Evolutionary conservation across 1,140 invertebrate species (phyloP).

Genomic region (Drosophila simulans): DNA sequence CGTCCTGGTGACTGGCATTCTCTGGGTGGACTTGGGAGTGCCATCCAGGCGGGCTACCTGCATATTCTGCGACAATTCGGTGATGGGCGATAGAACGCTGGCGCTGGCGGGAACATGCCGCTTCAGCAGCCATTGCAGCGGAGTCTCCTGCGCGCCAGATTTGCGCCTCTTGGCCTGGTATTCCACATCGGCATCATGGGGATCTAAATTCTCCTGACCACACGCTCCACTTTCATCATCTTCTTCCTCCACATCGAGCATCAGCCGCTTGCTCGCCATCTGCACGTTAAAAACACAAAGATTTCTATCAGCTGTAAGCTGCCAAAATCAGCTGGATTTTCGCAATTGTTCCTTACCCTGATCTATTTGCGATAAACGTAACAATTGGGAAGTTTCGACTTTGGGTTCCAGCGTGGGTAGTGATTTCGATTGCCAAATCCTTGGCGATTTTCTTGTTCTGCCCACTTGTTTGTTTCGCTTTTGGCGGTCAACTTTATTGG

Average conservation of each 20-base stretch:
- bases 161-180: conserved; percentile 37
- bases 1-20: background rate
- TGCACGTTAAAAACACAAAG: conserved; percentile 14
- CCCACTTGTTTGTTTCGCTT: conserved; percentile 18
- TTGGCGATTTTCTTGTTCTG: background rate
- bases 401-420: background rate
- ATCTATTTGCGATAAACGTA: background rate
- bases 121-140: conserved; percentile 58
- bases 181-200: background rate
- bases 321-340: conserved; percentile 17
- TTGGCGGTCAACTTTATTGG: conserved; percentile 19
- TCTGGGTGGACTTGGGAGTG: conserved; percentile 61
- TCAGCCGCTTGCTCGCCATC: conserved; percentile 51
- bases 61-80: conserved; percentile 61
- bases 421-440: conserved; percentile 2
- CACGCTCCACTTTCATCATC: background rate
- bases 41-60: conserved; percentile 34
- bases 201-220: background rate
- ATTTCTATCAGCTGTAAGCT: conserved; percentile 24
- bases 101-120: conserved; percentile 24
- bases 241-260: conserved; percentile 22
- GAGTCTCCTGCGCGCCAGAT: conserved; percentile 16
- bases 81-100: conserved; percentile 56
- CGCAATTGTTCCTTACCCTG: conserved; percentile 8
- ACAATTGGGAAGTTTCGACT: background rate